Percentiles rank a stretch among this genome's conserved stretches.
phyloP scores from a whole-genome alignment of 1,140 invertebrate genomes.

The Drosophila albomicans region DNA sequence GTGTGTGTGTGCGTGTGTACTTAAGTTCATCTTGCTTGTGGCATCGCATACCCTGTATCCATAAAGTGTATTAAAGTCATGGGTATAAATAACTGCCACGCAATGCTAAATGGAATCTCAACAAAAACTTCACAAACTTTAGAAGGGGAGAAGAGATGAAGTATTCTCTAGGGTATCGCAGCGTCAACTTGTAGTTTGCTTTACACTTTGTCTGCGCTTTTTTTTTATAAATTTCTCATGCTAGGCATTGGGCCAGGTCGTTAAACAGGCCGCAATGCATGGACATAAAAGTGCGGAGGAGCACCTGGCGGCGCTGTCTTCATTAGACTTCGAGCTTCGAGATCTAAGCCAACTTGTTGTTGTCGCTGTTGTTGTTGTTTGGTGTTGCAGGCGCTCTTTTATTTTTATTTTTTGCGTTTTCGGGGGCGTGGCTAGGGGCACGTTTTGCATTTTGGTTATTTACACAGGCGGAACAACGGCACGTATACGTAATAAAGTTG shows the following conservation, averaged over 20 bases:
- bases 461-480: conserved; percentile 76
- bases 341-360: conserved; percentile 48
- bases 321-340: conserved; percentile 52
- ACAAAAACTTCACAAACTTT: background rate
- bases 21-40: background rate
- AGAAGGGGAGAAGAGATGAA: background rate
- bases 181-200: background rate
- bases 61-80: background rate
- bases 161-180: background rate
- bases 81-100: background rate
- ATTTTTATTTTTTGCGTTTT: conserved; percentile 5
- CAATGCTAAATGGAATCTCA: background rate
- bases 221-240: conserved; percentile 66
- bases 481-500: conserved; percentile 83
- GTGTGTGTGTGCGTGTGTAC: conserved; percentile 35
- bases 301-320: conserved; percentile 72
- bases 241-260: conserved; percentile 59
- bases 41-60: conserved; percentile 5
- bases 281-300: conserved; percentile 73
- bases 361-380: background rate
- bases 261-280: conserved; percentile 72
- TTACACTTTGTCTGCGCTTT: conserved; percentile 17
- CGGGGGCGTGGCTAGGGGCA: conserved; percentile 16
- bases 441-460: conserved; percentile 83
- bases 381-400: background rate